Evolutionary conservation across 1,140 invertebrate genomes (phyloP), one percentile per base, ranked within the genome.

Genomic region (Philopotamus ludificatus): DNA sequence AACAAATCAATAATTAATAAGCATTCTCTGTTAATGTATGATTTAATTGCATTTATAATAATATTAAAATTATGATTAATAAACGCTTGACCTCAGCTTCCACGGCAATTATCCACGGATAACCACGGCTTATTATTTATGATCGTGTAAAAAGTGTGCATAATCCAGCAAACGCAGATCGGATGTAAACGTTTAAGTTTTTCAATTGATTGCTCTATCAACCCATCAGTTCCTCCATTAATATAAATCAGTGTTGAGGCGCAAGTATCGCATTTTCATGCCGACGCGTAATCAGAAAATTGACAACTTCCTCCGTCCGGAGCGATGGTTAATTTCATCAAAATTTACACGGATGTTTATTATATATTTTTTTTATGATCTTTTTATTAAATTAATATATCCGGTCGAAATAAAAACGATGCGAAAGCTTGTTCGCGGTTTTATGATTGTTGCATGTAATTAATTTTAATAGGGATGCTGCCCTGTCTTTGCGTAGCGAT

Each of bases 381-480:
- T n/a, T n/a, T n/a, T n/a, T n/a, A n/a, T n/a, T n/a, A n/a, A n/a
- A n/a, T n/a, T n/a, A n/a, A n/a, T n/a, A n/a, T n/a, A n/a, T n/a
- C n/a, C n/a, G n/a, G n/a, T n/a, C n/a, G n/a, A n/a, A n/a, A n/a
- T n/a, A n/a, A n/a, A n/a, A n/a, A n/a, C n/a, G n/a, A n/a, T n/a
- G n/a, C n/a, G n/a, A n/a, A 34, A 34, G 28, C 28, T 12, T 12
- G 28, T 12, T 34, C 12, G 28, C 4, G 28, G 28, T 4, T 7
- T n/a, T n/a, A n/a, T n/a, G n/a, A 54, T 54, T 54, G 21, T 21
- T 12, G 15, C 34, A 8, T 15, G 16, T 10, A 34, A 53, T 26
- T 15, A 15, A 26, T 28, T 28, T 39, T 55, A 34, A 57, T 20
- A 42, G 39, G 54, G 39, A 57, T 57, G 21, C 8, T 57, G 39